Conservation (phyloP, 1,140 invertebrate genomes). For the Gryon sp. region DNA sequence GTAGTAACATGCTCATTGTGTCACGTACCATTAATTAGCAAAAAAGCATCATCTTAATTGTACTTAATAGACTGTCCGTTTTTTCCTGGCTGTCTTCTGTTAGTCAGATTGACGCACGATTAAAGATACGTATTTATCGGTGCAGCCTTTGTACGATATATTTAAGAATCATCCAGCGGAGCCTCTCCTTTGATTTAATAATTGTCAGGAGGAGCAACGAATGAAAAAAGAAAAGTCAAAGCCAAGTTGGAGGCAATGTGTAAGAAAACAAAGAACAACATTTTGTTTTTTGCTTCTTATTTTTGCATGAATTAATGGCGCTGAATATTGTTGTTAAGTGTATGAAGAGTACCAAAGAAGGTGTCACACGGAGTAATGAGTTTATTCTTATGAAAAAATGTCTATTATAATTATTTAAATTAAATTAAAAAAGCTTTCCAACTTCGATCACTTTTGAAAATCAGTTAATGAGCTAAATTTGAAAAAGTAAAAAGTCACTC, state of each 20-base stretch:
- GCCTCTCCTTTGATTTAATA: constrained; percentile 41
- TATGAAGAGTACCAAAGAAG: constrained; percentile 15
- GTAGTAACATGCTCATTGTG: constrained; percentile 47
- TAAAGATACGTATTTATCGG: constrained; percentile 34
- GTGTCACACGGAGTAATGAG: too few species aligned
- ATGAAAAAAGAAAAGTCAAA: constrained; percentile 11
- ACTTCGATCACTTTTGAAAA: too few species aligned
- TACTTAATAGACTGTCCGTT: constrained; percentile 44
- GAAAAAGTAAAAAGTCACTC: too few species aligned
- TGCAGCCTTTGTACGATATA: constrained; percentile 28
- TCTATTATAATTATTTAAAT: too few species aligned
- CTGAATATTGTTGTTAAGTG: too few species aligned
- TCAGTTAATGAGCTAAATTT: too few species aligned
- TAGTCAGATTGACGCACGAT: constrained; percentile 34
- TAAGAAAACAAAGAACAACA: constrained; percentile 27
- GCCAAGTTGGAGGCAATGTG: constrained; percentile 2
- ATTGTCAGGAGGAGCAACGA: constrained; percentile 22
- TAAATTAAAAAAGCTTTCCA: too few species aligned
- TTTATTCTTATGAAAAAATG: too few species aligned
- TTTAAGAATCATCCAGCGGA: constrained; percentile 33
- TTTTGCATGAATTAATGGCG: constrained; percentile 37
- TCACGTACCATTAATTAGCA: constrained; percentile 59
- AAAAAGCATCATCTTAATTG: constrained; percentile 57
- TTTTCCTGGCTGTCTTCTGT: constrained; percentile 10
- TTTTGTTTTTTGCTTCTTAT: too few species aligned